phyloP scores from a whole-genome alignment of 2,888 invertebrate species.

The Diloba caeruleocephala region DNA sequence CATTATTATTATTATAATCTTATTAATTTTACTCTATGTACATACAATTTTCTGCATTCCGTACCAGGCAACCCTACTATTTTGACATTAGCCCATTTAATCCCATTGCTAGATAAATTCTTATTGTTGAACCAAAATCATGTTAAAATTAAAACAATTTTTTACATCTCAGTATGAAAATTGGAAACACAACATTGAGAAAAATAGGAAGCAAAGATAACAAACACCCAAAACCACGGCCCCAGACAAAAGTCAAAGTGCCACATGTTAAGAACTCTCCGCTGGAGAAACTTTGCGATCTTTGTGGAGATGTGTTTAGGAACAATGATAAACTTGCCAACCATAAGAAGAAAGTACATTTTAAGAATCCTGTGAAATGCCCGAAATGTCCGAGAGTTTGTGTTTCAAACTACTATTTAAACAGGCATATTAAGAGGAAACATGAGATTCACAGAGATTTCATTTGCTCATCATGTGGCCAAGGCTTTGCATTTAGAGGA shows the following conservation, averaged over 20 bases:
- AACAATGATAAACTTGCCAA: slow-evolving; percentile 63
- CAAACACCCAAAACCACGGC: slow-evolving; percentile 43
- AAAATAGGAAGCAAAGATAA: slow-evolving; percentile 26
- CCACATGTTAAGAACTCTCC: slow-evolving; percentile 50
- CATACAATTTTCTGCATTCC: no score
- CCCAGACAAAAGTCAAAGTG: slow-evolving; percentile 51
- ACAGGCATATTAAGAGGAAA: slow-evolving; percentile 74
- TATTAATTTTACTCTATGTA: no score
- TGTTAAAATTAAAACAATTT: not conserved
- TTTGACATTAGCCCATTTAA: no score
- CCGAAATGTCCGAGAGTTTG: slow-evolving; percentile 72
- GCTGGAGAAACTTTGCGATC: slow-evolving; percentile 72
- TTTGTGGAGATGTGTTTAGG: slow-evolving; percentile 76
- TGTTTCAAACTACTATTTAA: slow-evolving; percentile 70
- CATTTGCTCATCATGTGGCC: slow-evolving; percentile 76
- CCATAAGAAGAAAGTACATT: slow-evolving; percentile 74
- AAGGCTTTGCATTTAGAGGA: slow-evolving; percentile 73
- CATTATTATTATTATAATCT: no score
- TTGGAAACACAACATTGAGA: slow-evolving; percentile 49
- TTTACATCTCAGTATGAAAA: slow-evolving; percentile 65
- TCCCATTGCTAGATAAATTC: slow-evolving; percentile 2
- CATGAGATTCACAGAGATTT: slow-evolving; percentile 71
- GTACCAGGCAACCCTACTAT: no score
- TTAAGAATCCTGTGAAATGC: slow-evolving; percentile 69
- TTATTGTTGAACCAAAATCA: not conserved